Conservation (phyloP, 2,888 invertebrate species). For the Epicampocera succincta region DNA sequence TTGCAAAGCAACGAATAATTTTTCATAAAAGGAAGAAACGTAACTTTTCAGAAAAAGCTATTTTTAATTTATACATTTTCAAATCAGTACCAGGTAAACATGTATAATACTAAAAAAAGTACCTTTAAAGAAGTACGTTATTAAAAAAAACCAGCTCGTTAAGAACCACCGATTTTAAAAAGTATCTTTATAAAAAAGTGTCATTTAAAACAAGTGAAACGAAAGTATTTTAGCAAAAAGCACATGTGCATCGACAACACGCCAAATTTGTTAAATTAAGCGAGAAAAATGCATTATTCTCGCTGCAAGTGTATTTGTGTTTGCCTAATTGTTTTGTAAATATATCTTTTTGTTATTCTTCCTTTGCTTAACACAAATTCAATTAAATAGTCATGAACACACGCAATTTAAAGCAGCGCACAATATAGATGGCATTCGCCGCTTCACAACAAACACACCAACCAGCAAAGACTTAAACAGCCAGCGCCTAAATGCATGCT, state of each 20-base stretch:
- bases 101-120: no score
- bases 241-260: neutral
- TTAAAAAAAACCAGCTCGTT: no score
- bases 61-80: no score
- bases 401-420: slow-evolving; percentile 38
- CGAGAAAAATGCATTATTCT: slow-evolving; percentile 1
- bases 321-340: slow-evolving; percentile 1
- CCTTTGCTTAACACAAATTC: slow-evolving; percentile 37
- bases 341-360: neutral
- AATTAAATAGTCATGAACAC: slow-evolving; percentile 48
- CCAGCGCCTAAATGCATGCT: slow-evolving; percentile 34
- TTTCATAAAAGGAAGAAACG: no score
- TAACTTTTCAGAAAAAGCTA: no score
- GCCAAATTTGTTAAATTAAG: slow-evolving; percentile 2
- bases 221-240: no score
- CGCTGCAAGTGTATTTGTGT: neutral
- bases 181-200: no score
- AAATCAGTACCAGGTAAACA: no score
- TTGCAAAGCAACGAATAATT: no score
- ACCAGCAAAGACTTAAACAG: slow-evolving; percentile 1
- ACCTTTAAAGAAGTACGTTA: no score
- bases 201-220: no score
- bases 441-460: neutral
- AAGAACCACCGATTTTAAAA: no score
- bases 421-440: slow-evolving; percentile 17